phyloP scores from a whole-genome alignment of 2,888 invertebrate species.

The Cryptocephalus primarius region DNA sequence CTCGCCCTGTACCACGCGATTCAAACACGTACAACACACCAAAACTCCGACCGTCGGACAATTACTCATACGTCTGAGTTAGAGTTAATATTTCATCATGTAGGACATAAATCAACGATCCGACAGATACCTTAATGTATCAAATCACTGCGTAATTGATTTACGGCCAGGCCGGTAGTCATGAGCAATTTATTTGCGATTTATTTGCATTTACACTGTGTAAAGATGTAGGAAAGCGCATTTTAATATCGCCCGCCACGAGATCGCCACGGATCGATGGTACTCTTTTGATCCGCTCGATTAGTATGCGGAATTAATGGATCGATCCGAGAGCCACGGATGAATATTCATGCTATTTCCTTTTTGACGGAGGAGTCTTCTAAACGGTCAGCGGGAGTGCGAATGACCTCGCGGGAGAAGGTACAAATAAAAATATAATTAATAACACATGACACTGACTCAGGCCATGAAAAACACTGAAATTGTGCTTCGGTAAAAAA shows the following conservation, averaged over 20 bases:
- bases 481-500: too few relatives aligned
- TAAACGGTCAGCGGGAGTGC: too few relatives aligned
- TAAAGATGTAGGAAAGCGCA: slow-evolving; percentile 35
- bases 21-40: not conserved
- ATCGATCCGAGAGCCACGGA: too few relatives aligned
- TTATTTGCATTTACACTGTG: slow-evolving; percentile 40
- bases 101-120: slow-evolving; percentile 28
- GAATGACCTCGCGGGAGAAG: too few relatives aligned
- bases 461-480: too few relatives aligned
- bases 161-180: slow-evolving; percentile 34
- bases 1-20: not conserved
- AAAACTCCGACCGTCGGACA: slow-evolving; percentile 3
- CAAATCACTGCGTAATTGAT: slow-evolving; percentile 38
- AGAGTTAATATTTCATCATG: slow-evolving; percentile 36
- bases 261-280: not conserved
- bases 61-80: slow-evolving; percentile 20
- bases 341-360: too few relatives aligned
- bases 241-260: slow-evolving; percentile 27
- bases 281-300: too few relatives aligned
- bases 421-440: too few relatives aligned
- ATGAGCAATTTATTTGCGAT: slow-evolving; percentile 38
- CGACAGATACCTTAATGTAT: slow-evolving; percentile 37
- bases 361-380: too few relatives aligned
- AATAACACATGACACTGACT: too few relatives aligned
- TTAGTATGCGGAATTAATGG: too few relatives aligned